Percentiles rank a stretch among this genome's conserved stretches.
phyloP scores from a whole-genome alignment of 2,888 invertebrate species.

The Atethmia centrago region DNA sequence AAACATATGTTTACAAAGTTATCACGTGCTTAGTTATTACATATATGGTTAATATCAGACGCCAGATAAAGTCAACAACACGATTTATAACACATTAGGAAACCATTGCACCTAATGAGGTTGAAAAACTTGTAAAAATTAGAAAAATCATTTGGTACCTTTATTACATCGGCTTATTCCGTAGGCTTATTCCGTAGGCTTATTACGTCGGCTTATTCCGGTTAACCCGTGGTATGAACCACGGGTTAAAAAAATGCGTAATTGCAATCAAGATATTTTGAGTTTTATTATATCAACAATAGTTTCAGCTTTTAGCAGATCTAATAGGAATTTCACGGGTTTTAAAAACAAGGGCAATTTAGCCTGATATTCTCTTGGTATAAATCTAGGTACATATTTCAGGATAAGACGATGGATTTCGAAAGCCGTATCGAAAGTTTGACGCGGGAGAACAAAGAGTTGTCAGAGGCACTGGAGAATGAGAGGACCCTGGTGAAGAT shows the following conservation, averaged over 20 bases:
- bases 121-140: conserved; percentile 1
- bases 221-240: neutral
- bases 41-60: conserved; percentile 29
- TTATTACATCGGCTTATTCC: neutral
- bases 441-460: conserved; percentile 87
- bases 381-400: conserved; percentile 62
- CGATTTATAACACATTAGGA: conserved; percentile 1
- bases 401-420: conserved; percentile 84
- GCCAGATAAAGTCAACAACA: conserved; percentile 33
- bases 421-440: conserved; percentile 86
- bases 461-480: conserved; percentile 88
- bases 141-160: neutral
- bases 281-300: conserved; percentile 8
- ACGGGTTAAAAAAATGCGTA: too few species aligned
- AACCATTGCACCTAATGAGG: conserved; percentile 10
- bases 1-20: conserved; percentile 30
- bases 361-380: conserved; percentile 14
- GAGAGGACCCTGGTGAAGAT: conserved; percentile 89
- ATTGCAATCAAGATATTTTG: conserved; percentile 17
- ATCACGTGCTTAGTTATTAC: conserved; percentile 39
- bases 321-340: conserved; percentile 17
- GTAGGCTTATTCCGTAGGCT: neutral
- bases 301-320: conserved; percentile 6
- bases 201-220: neutral
- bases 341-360: neutral